A percentile compares a stretch with the other conserved stretches of the same genome.
These are phyloP conservation scores for Spisula subtruncata DNA, from an alignment of 2,888 invertebrate species.

Conservation along the genomic window DNA sequence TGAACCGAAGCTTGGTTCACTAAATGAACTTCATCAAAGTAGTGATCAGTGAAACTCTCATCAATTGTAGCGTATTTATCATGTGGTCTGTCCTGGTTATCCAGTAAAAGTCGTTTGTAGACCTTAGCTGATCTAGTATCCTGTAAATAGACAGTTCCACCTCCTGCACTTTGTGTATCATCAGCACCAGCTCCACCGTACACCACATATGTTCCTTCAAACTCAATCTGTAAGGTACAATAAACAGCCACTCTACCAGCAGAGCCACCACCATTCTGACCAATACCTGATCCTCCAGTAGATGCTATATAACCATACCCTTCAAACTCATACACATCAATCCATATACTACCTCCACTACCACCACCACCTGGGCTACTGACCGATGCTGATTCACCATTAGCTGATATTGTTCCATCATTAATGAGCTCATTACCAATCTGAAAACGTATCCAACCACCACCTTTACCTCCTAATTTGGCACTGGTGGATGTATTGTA, in stretches of 20 bases:
- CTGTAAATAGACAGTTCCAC: slow-evolving; percentile 80
- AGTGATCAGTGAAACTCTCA: slow-evolving; percentile 67
- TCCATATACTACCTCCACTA: slow-evolving; percentile 81
- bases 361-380: slow-evolving; percentile 76
- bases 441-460: slow-evolving; percentile 76
- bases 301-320: slow-evolving; percentile 78
- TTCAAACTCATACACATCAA: slow-evolving; percentile 74
- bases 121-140: slow-evolving; percentile 71
- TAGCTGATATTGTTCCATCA: slow-evolving; percentile 79
- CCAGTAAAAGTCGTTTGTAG: slow-evolving; percentile 76
- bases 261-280: slow-evolving; percentile 77
- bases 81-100: slow-evolving; percentile 75
- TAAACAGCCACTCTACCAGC: slow-evolving; percentile 78
- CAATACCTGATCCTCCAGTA: slow-evolving; percentile 74
- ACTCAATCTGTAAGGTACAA: slow-evolving; percentile 68
- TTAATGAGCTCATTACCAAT: slow-evolving; percentile 75
- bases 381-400: slow-evolving; percentile 70
- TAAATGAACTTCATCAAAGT: slow-evolving; percentile 81
- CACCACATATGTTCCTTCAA: slow-evolving; percentile 73
- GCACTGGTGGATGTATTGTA: slow-evolving; percentile 40
- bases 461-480: slow-evolving; percentile 76
- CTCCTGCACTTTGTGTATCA: slow-evolving; percentile 71
- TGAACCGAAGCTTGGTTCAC: slow-evolving; percentile 77
- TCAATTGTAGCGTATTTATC: slow-evolving; percentile 78
- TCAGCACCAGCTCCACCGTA: slow-evolving; percentile 73